phyloP scores from a whole-genome alignment of 2,113 vertebrate species.

The Columbina picui region DNA sequence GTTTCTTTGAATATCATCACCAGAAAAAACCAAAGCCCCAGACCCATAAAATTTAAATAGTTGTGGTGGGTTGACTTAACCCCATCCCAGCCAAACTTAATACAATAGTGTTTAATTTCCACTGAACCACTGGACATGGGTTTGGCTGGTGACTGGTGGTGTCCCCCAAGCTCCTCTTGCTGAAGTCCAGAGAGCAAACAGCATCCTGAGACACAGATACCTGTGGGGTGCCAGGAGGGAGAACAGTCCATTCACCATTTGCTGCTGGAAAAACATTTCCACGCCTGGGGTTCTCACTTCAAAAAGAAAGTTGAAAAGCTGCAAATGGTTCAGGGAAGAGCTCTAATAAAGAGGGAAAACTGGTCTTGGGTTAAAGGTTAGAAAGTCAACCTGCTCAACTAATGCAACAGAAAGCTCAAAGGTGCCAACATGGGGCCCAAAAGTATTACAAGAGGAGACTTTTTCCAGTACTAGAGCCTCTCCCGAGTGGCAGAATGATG shows the following conservation, averaged over 20 bases:
- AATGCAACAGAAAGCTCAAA: background rate
- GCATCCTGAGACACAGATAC: background rate
- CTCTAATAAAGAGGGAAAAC: background rate
- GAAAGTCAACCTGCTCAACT: background rate
- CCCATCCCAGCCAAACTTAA: background rate
- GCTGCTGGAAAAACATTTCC: slow-evolving; percentile 2
- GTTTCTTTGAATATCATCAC: background rate
- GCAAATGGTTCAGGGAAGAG: background rate
- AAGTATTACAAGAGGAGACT: background rate
- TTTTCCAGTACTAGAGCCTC: background rate
- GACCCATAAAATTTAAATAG: background rate
- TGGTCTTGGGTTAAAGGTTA: background rate
- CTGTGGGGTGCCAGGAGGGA: background rate
- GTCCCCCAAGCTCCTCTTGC: background rate
- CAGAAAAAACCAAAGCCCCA: background rate
- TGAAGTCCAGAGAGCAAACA: background rate
- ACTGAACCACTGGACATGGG: background rate
- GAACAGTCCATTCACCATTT: background rate
- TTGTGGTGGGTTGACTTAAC: background rate
- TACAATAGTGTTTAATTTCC: background rate
- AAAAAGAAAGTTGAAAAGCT: slow-evolving; percentile 36
- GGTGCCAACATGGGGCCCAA: accelerated
- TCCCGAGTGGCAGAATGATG: background rate
- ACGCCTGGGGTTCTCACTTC: background rate
- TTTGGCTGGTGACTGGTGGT: background rate